phyloP scores from a whole-genome alignment of 2,888 invertebrate genomes.

The Lagria hirta region DNA sequence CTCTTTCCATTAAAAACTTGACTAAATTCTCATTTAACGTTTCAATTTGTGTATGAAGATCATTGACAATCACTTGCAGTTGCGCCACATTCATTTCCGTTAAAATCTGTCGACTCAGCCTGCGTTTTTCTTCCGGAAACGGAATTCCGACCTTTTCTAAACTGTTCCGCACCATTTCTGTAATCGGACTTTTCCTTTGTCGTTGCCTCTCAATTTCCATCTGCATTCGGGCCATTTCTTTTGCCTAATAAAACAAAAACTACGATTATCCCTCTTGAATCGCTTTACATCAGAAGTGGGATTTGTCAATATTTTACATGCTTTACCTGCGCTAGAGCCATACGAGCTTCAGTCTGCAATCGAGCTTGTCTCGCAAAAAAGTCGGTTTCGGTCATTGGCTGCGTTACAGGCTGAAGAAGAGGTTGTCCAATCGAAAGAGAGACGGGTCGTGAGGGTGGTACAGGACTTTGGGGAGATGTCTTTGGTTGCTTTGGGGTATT shows the following conservation, averaged over 20 bases:
- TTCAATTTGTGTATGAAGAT: conserved; percentile 92
- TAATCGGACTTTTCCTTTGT: conserved; percentile 77
- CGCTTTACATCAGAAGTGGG: too few species aligned
- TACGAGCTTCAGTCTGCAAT: conserved; percentile 82
- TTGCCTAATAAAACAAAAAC: too few species aligned
- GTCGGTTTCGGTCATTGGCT: conserved; percentile 67
- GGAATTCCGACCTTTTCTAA: conserved; percentile 81
- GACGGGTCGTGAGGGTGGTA: conserved; percentile 44
- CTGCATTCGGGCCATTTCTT: conserved; percentile 88
- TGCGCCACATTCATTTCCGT: conserved; percentile 94
- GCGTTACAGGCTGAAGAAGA: conserved; percentile 53
- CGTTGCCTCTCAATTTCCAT: conserved; percentile 77
- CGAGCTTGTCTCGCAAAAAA: conserved; percentile 80
- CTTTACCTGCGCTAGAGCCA: conserved; percentile 84
- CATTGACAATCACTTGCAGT: conserved; percentile 91
- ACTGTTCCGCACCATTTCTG: conserved; percentile 80
- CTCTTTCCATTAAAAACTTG: conserved; percentile 84
- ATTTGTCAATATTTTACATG: too few species aligned
- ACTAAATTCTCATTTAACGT: conserved; percentile 88
- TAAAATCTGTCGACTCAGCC: conserved; percentile 80
- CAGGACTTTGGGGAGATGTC: conserved; percentile 36
- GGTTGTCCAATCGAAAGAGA: conserved; percentile 54
- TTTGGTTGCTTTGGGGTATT: conserved; percentile 49
- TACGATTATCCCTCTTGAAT: too few species aligned
- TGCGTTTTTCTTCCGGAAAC: conserved; percentile 78